Evolutionary conservation across 2,113 vertebrate species (phyloP), one percentile per base, ranked within the genome.

Genomic region (Nesogale talazaci): DNA sequence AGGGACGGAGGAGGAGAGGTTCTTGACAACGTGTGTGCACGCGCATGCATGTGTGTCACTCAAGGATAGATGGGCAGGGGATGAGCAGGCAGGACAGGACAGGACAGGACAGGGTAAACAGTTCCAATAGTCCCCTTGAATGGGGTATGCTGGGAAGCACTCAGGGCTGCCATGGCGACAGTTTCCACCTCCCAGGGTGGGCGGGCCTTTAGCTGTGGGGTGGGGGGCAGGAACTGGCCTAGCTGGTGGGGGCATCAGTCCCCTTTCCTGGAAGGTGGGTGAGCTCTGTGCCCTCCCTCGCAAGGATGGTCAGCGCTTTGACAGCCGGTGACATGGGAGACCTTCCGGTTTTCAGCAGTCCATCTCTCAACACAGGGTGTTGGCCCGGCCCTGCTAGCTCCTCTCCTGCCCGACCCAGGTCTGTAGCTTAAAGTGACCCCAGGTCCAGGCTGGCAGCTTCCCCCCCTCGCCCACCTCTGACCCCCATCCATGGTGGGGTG

Each of bases 291-390:
- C 9, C 11, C 57, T 9, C 72, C 16, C 20, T 46, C 67, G 23
- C 0, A 1, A 81, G 82, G 82, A 77, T 3, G 3, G 40, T 7
- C 1, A 1, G 57, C 8, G 10, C 46, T 52, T 52, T 2, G 34
- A 27, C 40, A 46, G 63, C 25, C 0, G 7, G 42, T 17, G 20
- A 10, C 23, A 2, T 6, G 29, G 70, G 46, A 5, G 25, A 38
- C 27, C n/a, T 0, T 0, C 46, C 17, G 9, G 46, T 52, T 52
- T 52, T 46, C 42, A 46, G 46, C 46, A 52, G 46, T 12, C 5
- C 46, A 52, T 0, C 25, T 3, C 52, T 42, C 4, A 5, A 25
- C 63, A 1, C 27, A 4, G 57, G 42, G 61, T 7, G 36, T 14
- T 1, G 3, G 38, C 72, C 19, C 25, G 15, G 38, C 38, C 6